These are phyloP conservation scores for Danio tinwini DNA, from an alignment of 2,797 vertebrate species.

Conservation along the genomic window DNA sequence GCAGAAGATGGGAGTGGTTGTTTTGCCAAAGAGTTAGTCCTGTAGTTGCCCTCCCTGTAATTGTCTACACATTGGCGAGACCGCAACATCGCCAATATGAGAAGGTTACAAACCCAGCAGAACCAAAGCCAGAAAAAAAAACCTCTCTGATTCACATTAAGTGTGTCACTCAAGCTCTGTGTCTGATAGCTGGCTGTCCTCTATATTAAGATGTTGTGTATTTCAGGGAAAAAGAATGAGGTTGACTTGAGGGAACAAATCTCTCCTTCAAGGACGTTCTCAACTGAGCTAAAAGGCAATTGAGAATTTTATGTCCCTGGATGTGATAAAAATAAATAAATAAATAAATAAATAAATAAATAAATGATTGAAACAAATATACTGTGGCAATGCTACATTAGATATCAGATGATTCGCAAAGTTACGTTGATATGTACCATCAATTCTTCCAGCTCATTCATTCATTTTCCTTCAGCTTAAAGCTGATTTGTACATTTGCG, in stretches of 20 bases:
- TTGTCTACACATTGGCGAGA: slow-evolving; percentile 75
- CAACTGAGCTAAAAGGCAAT: neutral
- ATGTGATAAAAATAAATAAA: too few species aligned
- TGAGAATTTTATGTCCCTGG: neutral
- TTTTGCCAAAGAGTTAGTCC: slow-evolving; percentile 72
- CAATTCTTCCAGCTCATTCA: too few species aligned
- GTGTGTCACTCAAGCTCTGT: slow-evolving; percentile 22
- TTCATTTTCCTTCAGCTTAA: too few species aligned
- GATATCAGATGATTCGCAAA: neutral
- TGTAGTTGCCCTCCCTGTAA: slow-evolving; percentile 72
- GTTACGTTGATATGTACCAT: too few species aligned
- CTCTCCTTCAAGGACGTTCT: neutral
- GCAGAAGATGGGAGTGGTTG: slow-evolving; percentile 52
- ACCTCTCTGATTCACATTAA: slow-evolving; percentile 31
- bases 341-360: too few species aligned
- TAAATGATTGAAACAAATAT: neutral
- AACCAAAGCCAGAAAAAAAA: slow-evolving; percentile 55
- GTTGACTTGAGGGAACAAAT: neutral
- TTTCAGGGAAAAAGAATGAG: neutral
- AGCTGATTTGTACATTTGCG: too few species aligned
- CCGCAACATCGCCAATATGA: slow-evolving; percentile 77
- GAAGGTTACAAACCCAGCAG: slow-evolving; percentile 64
- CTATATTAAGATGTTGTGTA: slow-evolving; percentile 23
- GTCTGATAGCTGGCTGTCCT: neutral
- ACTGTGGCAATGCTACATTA: neutral